Conservation (phyloP, 2,888 invertebrate genomes). For the Tricholauxania praeusta region DNA sequence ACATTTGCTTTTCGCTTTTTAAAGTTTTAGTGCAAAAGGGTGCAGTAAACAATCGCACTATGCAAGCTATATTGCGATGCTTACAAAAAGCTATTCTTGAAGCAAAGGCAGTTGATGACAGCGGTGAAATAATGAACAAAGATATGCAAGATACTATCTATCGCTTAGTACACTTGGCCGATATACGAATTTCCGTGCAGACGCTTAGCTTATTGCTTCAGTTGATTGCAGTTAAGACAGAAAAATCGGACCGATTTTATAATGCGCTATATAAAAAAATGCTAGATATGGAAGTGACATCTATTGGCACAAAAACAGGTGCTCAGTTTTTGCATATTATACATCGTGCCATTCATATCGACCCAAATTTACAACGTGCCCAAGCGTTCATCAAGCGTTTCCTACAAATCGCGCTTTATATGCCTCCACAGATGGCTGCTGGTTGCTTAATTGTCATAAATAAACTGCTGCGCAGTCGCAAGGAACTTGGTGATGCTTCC, state of each 20-base stretch:
- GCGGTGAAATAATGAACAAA: slow-evolving; percentile 61
- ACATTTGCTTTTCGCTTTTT: slow-evolving; percentile 96
- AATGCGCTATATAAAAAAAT: slow-evolving; percentile 90
- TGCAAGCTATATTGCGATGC: slow-evolving; percentile 85
- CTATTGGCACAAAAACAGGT: slow-evolving; percentile 72
- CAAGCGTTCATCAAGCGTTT: slow-evolving; percentile 89
- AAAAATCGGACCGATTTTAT: slow-evolving; percentile 75
- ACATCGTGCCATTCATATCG: slow-evolving; percentile 86
- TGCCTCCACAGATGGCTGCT: slow-evolving; percentile 82
- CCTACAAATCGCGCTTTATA: slow-evolving; percentile 77
- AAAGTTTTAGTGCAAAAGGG: slow-evolving; percentile 87
- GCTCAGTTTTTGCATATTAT: slow-evolving; percentile 88
- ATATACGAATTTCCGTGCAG: slow-evolving; percentile 77
- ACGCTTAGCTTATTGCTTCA: slow-evolving; percentile 65
- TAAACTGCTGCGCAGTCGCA: slow-evolving; percentile 74
- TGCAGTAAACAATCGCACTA: slow-evolving; percentile 84
- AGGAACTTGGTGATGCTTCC: slow-evolving; percentile 64
- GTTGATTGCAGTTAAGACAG: slow-evolving; percentile 59
- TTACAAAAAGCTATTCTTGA: slow-evolving; percentile 78
- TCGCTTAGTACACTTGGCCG: slow-evolving; percentile 83
- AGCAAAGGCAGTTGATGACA: slow-evolving; percentile 59
- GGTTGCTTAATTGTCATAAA: slow-evolving; percentile 78
- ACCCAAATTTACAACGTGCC: slow-evolving; percentile 78
- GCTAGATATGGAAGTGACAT: slow-evolving; percentile 77
- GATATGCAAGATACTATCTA: slow-evolving; percentile 77